These are phyloP conservation scores for human (Homo sapiens) DNA, from an alignment of 2,113 vertebrate species.

Conservation along the genomic window DNA sequence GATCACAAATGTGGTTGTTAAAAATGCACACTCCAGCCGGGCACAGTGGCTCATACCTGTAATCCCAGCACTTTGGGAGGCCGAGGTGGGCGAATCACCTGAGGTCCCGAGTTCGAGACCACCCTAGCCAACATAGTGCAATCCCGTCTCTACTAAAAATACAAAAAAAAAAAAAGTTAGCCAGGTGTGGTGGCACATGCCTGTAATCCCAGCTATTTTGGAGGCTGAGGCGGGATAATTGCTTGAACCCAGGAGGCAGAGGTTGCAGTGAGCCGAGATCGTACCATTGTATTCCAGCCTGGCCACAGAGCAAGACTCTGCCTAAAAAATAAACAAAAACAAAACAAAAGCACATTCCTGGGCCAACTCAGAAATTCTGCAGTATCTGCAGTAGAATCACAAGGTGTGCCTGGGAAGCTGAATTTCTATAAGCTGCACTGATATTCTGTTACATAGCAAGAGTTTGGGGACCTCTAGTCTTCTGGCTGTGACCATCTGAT, in stretches of 20 bases:
- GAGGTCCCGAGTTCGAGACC: neutral
- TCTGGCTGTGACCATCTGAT: neutral
- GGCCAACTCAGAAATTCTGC: neutral
- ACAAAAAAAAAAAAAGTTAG: neutral
- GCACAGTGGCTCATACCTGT: neutral
- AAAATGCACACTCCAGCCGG: neutral
- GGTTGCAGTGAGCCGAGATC: neutral
- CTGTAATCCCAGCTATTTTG: neutral
- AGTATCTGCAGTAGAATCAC: neutral
- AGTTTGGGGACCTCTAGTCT: neutral
- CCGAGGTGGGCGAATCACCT: neutral
- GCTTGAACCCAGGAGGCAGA: neutral
- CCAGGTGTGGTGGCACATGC: neutral
- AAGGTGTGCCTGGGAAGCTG: neutral
- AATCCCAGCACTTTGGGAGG: neutral
- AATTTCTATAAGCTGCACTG: neutral
- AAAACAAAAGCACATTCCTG: neutral
- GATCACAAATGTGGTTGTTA: neutral
- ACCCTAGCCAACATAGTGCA: neutral
- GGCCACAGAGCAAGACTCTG: too few relatives aligned
- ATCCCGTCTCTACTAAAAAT: neutral
- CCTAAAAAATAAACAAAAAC: neutral
- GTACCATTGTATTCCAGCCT: too few relatives aligned
- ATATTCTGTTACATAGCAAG: neutral
- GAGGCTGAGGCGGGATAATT: too few relatives aligned